Evolutionary conservation across 2,797 vertebrate genomes (phyloP).

Genomic region (Helostoma temminkii): DNA sequence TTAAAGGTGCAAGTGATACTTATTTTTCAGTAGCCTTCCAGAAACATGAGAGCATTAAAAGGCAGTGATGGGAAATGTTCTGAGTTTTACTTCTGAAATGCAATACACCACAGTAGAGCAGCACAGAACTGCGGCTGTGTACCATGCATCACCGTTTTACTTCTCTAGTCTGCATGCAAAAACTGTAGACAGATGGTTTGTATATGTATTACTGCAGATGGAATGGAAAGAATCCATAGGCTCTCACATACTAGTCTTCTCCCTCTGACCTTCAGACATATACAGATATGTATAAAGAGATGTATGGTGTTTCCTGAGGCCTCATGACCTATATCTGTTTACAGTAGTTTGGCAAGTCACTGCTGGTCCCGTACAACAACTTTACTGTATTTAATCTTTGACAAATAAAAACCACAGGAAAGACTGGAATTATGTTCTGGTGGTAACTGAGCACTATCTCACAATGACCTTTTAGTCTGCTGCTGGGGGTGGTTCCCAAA

Average conservation of each 20-base stretch:
- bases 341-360: background rate
- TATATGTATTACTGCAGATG: background rate
- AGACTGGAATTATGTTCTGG: constrained; percentile 2
- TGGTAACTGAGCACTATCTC: constrained; percentile 3
- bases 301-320: constrained; percentile 8
- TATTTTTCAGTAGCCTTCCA: background rate
- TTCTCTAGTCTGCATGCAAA: constrained; percentile 35
- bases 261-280: background rate
- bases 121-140: constrained; percentile 17
- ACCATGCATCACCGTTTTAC: constrained; percentile 11
- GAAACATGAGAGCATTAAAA: constrained; percentile 14
- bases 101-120: constrained; percentile 19
- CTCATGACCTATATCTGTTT: constrained; percentile 29
- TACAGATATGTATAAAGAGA: constrained; percentile 4
- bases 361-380: background rate
- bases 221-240: constrained; percentile 35
- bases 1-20: background rate
- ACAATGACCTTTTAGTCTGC: constrained; percentile 19
- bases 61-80: constrained; percentile 28
- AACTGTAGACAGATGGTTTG: constrained; percentile 44
- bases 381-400: background rate
- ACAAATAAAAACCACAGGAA: background rate
- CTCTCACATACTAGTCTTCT: background rate
- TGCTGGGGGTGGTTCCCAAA: constrained; percentile 17
- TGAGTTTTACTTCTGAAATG: constrained; percentile 21